Evolutionary conservation across 2,113 vertebrate genomes (phyloP), one percentile per base, ranked within the genome.

Genomic region (Rhea americana): DNA sequence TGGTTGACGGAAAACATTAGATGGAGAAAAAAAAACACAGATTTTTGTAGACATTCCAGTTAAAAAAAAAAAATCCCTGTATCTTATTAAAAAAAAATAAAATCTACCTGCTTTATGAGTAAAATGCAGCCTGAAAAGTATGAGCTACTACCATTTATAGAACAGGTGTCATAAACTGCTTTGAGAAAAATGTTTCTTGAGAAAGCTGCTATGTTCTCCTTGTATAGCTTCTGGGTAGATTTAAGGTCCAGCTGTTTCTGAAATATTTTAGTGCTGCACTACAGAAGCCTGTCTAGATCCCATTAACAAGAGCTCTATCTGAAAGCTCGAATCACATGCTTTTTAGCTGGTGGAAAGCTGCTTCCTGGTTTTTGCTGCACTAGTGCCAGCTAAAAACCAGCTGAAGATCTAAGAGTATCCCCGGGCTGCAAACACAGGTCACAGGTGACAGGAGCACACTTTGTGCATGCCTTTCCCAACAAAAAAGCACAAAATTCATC

Each of bases 211-310:
- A 5, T 68, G 37, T 73, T 93, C 80, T 78, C 72, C 32, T 37
- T 68, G 58, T 88, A n/a, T 3, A 8, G 39, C 37, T 91, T 88
- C 68, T 91, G 58, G 20, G 51, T 83, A 91, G 39, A 90, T 90
- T 93, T 90, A 93, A 93, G 72, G 82, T 88, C 70, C 80, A 93
- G 87, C 56, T 90, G 79, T 65, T 93, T 28, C 68, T 74, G 58
- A 72, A 92, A 78, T 77, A 88, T 83, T 92, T 92, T 37, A 85
- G 50, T 53, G 76, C 39, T 86, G 20, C 51, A 78, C 20, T 39
- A 86, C 43, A 37, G 47, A 94, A 83, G 25, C 43, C 70, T 63
- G 9, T 45, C 70, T 83, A 56, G 76, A 86, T 41, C 35, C n/a
- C 32, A 43, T 63, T 81, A 87, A 82, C 68, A 75, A 86, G 72